These are phyloP conservation scores for Sminthurides aquaticus DNA, from an alignment of 2,888 invertebrate species.

Conservation along the genomic window DNA sequence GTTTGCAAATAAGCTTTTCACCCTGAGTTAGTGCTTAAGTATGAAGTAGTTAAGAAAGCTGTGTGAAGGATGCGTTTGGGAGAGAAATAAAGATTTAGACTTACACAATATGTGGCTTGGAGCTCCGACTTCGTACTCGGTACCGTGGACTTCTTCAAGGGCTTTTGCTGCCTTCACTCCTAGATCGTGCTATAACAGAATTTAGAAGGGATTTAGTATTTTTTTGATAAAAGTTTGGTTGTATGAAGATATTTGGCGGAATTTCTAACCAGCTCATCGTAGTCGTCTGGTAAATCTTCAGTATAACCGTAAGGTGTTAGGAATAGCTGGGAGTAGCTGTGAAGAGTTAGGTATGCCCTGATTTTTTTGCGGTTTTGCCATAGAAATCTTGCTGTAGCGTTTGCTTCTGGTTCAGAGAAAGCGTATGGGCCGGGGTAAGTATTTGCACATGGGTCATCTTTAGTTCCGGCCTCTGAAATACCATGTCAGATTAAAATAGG, in stretches of 20 bases:
- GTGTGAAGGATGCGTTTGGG: background rate
- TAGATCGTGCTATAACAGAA: conserved; percentile 48
- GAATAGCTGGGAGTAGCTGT: conserved; percentile 61
- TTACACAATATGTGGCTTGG: conserved; percentile 44
- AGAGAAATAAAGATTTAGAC: background rate
- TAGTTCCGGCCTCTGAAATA: conserved; percentile 46
- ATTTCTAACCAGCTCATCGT: conserved; percentile 51
- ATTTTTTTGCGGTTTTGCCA: conserved; percentile 46
- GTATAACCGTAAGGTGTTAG: conserved; percentile 57
- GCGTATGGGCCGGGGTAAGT: conserved; percentile 48
- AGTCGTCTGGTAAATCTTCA: conserved; percentile 48
- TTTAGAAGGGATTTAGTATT: too few species aligned
- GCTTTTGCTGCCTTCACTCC: conserved; percentile 58
- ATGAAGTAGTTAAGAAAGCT: background rate
- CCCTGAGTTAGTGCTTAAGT: background rate
- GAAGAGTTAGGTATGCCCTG: conserved; percentile 56
- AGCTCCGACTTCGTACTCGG: conserved; percentile 55
- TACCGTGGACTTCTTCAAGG: conserved; percentile 57
- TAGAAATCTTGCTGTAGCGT: conserved; percentile 58
- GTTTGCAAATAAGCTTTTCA: background rate
- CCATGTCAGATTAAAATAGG: background rate
- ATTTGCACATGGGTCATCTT: conserved; percentile 47
- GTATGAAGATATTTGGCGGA: too few species aligned
- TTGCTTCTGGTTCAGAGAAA: conserved; percentile 64
- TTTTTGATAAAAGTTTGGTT: too few species aligned